Percentiles rank a stretch among this genome's conserved stretches.
These are phyloP conservation scores for Camelus dromedarius DNA, from an alignment of 2,113 vertebrate species.

Conservation along the genomic window DNA sequence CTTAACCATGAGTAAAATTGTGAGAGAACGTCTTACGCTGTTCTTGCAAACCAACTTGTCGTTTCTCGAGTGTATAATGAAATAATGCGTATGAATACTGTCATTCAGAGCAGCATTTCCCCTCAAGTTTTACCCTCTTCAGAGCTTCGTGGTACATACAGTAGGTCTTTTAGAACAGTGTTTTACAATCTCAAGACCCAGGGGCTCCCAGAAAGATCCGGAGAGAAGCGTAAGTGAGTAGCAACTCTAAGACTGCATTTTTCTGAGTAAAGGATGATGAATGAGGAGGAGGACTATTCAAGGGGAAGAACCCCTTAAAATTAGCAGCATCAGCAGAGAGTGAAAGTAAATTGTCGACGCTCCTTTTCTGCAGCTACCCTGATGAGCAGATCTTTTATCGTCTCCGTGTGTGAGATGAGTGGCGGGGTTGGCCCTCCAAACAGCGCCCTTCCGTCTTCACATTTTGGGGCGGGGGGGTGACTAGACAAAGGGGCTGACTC, in stretches of 20 bases:
- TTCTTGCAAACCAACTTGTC: slow-evolving; percentile 68
- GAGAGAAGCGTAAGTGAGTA: not conserved
- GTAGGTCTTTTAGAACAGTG: not conserved
- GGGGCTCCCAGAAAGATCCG: slow-evolving; percentile 33
- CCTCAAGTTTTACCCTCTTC: slow-evolving; percentile 38
- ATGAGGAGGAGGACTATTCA: not conserved
- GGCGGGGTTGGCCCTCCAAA: not conserved
- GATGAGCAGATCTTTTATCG: not conserved
- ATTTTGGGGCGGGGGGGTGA: not conserved
- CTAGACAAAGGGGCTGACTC: not conserved
- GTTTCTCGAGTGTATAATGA: slow-evolving; percentile 71
- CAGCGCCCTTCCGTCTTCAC: not conserved
- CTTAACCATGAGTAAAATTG: slow-evolving; percentile 74
- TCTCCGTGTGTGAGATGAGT: not conserved
- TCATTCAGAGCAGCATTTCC: slow-evolving; percentile 40
- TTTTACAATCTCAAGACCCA: slow-evolving; percentile 37
- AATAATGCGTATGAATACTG: slow-evolving; percentile 66
- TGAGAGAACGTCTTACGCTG: slow-evolving; percentile 69
- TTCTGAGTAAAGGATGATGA: not conserved
- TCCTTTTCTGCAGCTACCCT: not conserved
- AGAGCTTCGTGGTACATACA: not conserved
- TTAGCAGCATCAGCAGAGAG: not conserved
- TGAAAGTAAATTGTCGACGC: not conserved
- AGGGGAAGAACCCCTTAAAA: not conserved
- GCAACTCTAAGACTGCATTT: not conserved